Evolutionary conservation across 2,797 vertebrate genomes (phyloP).

Genomic region (Rhinella marina): DNA sequence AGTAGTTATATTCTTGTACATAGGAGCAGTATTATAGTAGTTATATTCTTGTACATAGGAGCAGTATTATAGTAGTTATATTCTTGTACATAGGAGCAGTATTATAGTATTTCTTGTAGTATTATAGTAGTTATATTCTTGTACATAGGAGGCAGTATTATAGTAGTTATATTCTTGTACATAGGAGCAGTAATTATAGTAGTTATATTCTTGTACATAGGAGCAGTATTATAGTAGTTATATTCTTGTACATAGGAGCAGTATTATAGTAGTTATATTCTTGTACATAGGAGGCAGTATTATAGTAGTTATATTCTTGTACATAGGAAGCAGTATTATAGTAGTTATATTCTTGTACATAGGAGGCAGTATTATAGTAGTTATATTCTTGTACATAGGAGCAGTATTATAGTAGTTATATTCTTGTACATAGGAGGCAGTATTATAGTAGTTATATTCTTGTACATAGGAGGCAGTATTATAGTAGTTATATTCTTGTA

Average conservation of each 20-base stretch:
- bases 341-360: not conserved
- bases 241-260: not conserved
- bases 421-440: not conserved
- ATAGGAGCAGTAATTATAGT: not conserved
- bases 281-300: too few species aligned
- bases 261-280: too few species aligned
- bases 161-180: not conserved
- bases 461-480: not conserved
- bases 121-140: not conserved
- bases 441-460: not conserved
- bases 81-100: not conserved
- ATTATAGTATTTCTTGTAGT: not conserved
- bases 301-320: too few species aligned
- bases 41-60: not conserved
- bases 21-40: slow-evolving; percentile 6
- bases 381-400: not conserved
- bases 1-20: too few species aligned
- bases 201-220: not conserved
- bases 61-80: not conserved
- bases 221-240: not conserved
- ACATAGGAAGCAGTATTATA: not conserved
- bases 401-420: not conserved
- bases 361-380: slow-evolving; percentile 1
- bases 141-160: not conserved
- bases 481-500: not conserved